These are phyloP conservation scores for Acrocephalus kingi DNA, from an alignment of 2,113 vertebrate species.

Conservation along the genomic window DNA sequence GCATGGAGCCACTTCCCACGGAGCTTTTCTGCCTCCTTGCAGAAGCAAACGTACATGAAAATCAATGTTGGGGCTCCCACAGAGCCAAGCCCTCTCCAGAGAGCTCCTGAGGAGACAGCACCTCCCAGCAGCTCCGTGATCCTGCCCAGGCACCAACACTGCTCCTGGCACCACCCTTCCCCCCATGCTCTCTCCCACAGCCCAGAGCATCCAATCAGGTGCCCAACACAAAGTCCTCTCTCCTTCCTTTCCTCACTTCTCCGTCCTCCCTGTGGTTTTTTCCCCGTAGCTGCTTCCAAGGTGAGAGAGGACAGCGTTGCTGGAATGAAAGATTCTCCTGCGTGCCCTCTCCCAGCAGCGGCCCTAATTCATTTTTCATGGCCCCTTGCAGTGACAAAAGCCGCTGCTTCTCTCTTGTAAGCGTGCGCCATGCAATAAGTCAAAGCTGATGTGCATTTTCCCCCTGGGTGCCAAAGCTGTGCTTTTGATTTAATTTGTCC, in stretches of 20 bases:
- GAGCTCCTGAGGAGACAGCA: background rate
- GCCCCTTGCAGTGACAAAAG: constrained; percentile 83
- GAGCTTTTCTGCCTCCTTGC: background rate
- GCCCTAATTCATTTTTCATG: constrained; percentile 85
- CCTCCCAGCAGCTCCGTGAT: background rate
- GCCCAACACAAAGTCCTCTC: background rate
- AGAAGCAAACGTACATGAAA: background rate
- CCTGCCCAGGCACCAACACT: rapidly evolving
- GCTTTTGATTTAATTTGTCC: constrained; percentile 82
- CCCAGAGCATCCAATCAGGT: background rate
- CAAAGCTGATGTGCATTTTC: constrained; percentile 81
- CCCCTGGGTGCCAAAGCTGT: constrained; percentile 72
- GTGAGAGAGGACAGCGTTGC: constrained; percentile 77
- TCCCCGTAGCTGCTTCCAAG: constrained; percentile 62
- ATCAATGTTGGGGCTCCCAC: rapidly evolving
- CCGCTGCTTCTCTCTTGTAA: constrained; percentile 77
- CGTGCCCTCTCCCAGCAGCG: constrained; percentile 77
- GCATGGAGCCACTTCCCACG: background rate
- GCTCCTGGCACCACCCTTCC: background rate
- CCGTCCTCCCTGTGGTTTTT: background rate
- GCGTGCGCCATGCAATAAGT: constrained; percentile 75
- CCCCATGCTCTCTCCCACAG: background rate
- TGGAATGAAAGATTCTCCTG: constrained; percentile 79
- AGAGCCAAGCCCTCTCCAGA: background rate
- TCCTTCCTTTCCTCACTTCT: background rate